Percentiles rank a stretch among this genome's conserved stretches.
Conservation (phyloP, 2,888 invertebrate genomes). For the Rhamnusium bicolor region DNA sequence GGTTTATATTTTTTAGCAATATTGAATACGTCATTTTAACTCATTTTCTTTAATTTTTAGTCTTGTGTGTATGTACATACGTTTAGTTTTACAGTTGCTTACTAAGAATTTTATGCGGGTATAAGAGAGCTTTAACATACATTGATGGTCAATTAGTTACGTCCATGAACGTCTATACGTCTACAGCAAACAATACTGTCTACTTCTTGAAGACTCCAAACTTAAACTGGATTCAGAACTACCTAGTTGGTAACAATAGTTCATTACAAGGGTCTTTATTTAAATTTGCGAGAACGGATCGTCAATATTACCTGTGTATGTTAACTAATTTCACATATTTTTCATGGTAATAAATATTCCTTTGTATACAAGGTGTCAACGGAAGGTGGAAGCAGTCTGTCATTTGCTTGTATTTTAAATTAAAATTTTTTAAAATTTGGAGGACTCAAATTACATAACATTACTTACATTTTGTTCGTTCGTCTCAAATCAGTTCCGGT, state of each 20-base stretch:
- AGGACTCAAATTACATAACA: no score
- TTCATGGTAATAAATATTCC: conserved; percentile 3
- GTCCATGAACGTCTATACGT: conserved; percentile 6
- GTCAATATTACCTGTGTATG: neutral
- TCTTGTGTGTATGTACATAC: neutral
- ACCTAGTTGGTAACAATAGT: conserved; percentile 16
- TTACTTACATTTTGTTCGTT: no score
- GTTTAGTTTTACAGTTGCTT: neutral
- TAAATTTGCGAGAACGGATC: neutral
- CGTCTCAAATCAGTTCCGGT: no score
- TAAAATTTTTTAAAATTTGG: no score
- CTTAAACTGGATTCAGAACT: conserved; percentile 4
- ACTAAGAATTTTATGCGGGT: conserved; percentile 16
- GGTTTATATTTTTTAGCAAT: no score
- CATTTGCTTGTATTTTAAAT: no score
- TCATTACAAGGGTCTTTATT: conserved; percentile 10
- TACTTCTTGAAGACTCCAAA: neutral
- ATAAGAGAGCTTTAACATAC: conserved; percentile 1
- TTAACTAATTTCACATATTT: conserved; percentile 8
- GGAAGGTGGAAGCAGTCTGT: neutral
- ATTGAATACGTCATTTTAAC: no score
- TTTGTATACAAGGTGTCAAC: neutral
- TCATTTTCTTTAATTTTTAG: neutral
- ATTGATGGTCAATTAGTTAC: conserved; percentile 34
- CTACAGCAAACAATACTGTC: conserved; percentile 23